Conservation (phyloP, 2,888 invertebrate genomes). For the Andrena flavipes region DNA sequence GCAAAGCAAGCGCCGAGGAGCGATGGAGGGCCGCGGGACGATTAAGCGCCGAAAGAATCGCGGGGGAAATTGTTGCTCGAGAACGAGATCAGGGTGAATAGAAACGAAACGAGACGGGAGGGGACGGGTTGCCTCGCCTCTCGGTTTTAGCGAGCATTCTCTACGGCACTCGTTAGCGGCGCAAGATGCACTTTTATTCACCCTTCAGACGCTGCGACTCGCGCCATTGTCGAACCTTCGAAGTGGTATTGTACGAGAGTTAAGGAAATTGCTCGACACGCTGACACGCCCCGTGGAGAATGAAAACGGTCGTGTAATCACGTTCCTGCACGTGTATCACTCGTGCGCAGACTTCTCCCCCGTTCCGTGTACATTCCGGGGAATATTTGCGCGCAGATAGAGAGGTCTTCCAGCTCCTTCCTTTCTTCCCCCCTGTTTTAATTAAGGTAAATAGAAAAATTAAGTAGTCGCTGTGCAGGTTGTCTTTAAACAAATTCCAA, state of each 20-base stretch:
- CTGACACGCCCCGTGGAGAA: not conserved
- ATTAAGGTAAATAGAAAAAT: too few species aligned
- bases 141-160: constrained; percentile 22
- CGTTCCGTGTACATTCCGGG: not conserved
- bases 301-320: constrained; percentile 24
- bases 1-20: constrained; percentile 6
- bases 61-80: constrained; percentile 50
- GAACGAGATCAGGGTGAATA: constrained; percentile 55
- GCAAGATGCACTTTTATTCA: constrained; percentile 57
- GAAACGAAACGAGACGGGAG: constrained; percentile 52
- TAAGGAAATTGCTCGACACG: constrained; percentile 53
- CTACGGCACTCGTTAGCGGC: constrained; percentile 46
- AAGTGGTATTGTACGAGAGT: constrained; percentile 42
- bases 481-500: too few species aligned
- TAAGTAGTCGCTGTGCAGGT: too few species aligned
- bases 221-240: constrained; percentile 33
- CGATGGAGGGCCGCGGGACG: constrained; percentile 14
- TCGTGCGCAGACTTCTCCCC: not conserved
- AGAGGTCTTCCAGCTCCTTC: not conserved
- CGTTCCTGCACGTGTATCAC: constrained; percentile 4
- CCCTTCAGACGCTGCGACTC: constrained; percentile 30
- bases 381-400: not conserved
- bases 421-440: too few species aligned
- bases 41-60: constrained; percentile 51
- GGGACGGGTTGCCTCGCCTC: constrained; percentile 21